Base-by-base conservation (phyloP, 2,888 invertebrate species). In the Dicroscelio sp. region DNA sequence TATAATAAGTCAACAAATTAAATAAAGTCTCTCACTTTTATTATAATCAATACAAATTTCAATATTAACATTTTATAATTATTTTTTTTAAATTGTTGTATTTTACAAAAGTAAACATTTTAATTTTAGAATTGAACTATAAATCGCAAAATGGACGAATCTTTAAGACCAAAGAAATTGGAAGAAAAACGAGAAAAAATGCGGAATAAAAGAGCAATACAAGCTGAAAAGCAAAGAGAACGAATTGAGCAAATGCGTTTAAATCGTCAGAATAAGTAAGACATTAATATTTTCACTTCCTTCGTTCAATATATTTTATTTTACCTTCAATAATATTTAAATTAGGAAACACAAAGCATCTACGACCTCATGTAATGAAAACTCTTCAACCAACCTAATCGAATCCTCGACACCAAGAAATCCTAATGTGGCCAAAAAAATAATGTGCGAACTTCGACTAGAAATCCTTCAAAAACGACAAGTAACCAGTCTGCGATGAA, bases 401-500 rank as follows among this genome's bases (percentile, higher is more conserved):
- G n/a, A n/a, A n/a, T n/a, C n/a, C n/a, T n/a, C n/a, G n/a, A n/a
- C n/a, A n/a, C n/a, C n/a, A n/a, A n/a, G n/a, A n/a, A n/a, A n/a
- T n/a, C n/a, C n/a, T n/a, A n/a, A n/a, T n/a, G n/a, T n/a, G n/a
- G n/a, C n/a, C n/a, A n/a, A n/a, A n/a, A n/a, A n/a, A n/a, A n/a
- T n/a, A n/a, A n/a, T n/a, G n/a, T n/a, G n/a, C n/a, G n/a, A n/a
- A n/a, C n/a, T n/a, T n/a, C n/a, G n/a, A n/a, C n/a, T n/a, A n/a
- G n/a, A n/a, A n/a, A n/a, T n/a, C n/a, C n/a, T n/a, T n/a, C n/a
- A 52, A 20, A 75, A 75, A 75, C 55, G 6, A 55, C 55, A 75
- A 75, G 75, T 38, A n/a, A n/a, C n/a, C n/a, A n/a, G 17, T 23
- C 31, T 60, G 60, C 17, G 27, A 60, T 58, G 20, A 58, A 58